Conservation (phyloP, 2,797 vertebrate genomes). For the Pempheris klunzingeri region DNA sequence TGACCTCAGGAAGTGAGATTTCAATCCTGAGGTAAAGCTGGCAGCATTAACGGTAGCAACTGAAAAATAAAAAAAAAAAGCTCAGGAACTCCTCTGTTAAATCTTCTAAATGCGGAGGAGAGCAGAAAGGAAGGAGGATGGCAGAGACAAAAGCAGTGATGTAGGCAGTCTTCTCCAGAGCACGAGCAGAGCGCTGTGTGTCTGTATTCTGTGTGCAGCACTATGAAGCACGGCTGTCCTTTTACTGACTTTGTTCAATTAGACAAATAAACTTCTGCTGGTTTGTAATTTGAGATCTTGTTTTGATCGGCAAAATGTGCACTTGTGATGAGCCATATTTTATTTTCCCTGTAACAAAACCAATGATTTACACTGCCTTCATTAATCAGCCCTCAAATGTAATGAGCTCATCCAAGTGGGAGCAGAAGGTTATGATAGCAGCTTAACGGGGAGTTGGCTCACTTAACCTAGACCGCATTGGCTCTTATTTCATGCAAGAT, state of each 20-base stretch:
- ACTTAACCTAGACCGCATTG: constrained; percentile 51
- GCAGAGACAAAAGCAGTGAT: background rate
- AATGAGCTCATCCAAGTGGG: constrained; percentile 62
- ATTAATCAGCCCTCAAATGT: constrained; percentile 65
- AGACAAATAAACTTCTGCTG: constrained; percentile 17
- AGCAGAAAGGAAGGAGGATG: background rate
- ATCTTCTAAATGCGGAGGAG: constrained; percentile 15
- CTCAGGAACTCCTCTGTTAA: background rate
- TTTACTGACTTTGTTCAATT: constrained; percentile 18
- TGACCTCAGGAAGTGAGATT: background rate
- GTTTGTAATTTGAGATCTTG: constrained; percentile 26
- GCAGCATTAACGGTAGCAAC: no score
- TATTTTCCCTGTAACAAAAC: constrained; percentile 44
- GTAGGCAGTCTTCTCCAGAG: constrained; percentile 17
- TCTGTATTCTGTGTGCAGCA: constrained; percentile 26
- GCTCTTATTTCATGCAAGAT: constrained; percentile 51
- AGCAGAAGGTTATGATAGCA: constrained; percentile 63
- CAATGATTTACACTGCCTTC: constrained; percentile 46
- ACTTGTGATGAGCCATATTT: constrained; percentile 22
- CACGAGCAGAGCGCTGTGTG: constrained; percentile 21
- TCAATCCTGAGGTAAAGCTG: no score
- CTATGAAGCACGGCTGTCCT: constrained; percentile 32
- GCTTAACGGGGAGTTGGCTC: constrained; percentile 49
- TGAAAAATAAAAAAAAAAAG: no score
- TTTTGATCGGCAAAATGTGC: constrained; percentile 30